These are phyloP conservation scores for Archocentrus centrarchus DNA, from an alignment of 2,113 vertebrate species.

Conservation along the genomic window DNA sequence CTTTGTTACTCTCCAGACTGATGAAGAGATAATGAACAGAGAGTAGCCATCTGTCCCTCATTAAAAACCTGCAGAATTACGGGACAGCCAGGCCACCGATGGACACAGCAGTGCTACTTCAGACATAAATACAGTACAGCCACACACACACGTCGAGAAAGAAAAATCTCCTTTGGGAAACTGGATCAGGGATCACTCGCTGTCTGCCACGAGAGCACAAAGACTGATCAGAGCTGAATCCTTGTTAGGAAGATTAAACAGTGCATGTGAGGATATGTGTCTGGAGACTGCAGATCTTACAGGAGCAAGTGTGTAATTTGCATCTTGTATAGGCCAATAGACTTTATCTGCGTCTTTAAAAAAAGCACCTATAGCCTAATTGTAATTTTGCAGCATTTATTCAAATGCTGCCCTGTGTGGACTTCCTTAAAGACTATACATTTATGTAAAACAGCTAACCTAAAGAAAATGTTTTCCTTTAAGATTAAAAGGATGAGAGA, in stretches of 20 bases:
- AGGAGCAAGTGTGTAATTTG: background rate
- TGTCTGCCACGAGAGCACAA: constrained; percentile 12
- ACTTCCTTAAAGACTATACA: background rate
- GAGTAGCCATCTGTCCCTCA: constrained; percentile 72
- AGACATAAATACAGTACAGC: background rate
- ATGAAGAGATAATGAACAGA: constrained; percentile 49
- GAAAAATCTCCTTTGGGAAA: constrained; percentile 18
- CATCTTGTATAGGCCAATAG: background rate
- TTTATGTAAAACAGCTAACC: too few relatives aligned
- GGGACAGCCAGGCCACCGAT: constrained; percentile 42
- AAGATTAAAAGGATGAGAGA: background rate
- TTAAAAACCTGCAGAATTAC: constrained; percentile 52
- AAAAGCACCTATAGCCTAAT: background rate
- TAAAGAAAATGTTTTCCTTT: background rate
- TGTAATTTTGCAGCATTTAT: background rate
- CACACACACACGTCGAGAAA: background rate
- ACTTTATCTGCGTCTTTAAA: background rate
- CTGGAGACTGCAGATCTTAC: background rate
- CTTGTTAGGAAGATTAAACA: constrained; percentile 29
- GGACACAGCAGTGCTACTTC: constrained; percentile 29
- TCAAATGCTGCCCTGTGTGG: background rate
- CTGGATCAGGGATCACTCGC: constrained; percentile 23
- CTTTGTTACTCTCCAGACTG: constrained; percentile 48
- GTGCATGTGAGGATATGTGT: constrained; percentile 1
- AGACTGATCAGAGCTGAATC: constrained; percentile 19